Evolutionary conservation across 1,140 invertebrate species (phyloP).

Genomic region (Manduca sexta): DNA sequence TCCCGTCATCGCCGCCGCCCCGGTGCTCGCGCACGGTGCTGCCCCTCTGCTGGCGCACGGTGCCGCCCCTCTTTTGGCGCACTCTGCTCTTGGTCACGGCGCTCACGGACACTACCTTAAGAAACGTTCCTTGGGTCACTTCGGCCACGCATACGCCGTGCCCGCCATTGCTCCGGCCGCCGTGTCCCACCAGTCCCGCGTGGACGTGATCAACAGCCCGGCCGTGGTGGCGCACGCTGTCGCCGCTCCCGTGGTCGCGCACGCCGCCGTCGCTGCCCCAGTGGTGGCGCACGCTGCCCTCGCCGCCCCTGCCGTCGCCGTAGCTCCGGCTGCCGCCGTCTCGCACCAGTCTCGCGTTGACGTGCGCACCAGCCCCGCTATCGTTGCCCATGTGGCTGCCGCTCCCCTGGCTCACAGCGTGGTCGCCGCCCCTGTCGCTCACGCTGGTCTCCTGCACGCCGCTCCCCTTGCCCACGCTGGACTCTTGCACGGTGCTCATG

Average conservation of each 20-base stretch:
- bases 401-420: slow-evolving; percentile 18
- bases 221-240: slow-evolving; percentile 36
- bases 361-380: slow-evolving; percentile 41
- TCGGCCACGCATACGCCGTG: slow-evolving; percentile 29
- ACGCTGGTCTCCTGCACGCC: slow-evolving; percentile 25
- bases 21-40: not conserved
- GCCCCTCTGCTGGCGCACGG: slow-evolving; percentile 18
- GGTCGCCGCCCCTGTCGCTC: slow-evolving; percentile 25
- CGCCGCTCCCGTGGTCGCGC: slow-evolving; percentile 29
- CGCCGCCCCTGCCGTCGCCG: slow-evolving; percentile 12
- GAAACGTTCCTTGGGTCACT: slow-evolving; percentile 30
- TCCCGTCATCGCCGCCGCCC: slow-evolving; percentile 16
- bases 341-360: slow-evolving; percentile 62
- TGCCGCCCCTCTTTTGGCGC: slow-evolving; percentile 20
- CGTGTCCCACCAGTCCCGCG: slow-evolving; percentile 46
- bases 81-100: slow-evolving; percentile 24
- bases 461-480: slow-evolving; percentile 16
- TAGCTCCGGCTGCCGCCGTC: slow-evolving; percentile 33
- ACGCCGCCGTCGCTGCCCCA: slow-evolving; percentile 30
- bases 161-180: slow-evolving; percentile 30
- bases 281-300: slow-evolving; percentile 8
- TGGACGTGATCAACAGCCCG: slow-evolving; percentile 39
- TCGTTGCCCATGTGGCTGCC: slow-evolving; percentile 22
- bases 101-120: slow-evolving; percentile 27
- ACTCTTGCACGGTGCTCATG: not conserved